Conservation (phyloP, 2,797 vertebrate species). For the Synanceia verrucosa region DNA sequence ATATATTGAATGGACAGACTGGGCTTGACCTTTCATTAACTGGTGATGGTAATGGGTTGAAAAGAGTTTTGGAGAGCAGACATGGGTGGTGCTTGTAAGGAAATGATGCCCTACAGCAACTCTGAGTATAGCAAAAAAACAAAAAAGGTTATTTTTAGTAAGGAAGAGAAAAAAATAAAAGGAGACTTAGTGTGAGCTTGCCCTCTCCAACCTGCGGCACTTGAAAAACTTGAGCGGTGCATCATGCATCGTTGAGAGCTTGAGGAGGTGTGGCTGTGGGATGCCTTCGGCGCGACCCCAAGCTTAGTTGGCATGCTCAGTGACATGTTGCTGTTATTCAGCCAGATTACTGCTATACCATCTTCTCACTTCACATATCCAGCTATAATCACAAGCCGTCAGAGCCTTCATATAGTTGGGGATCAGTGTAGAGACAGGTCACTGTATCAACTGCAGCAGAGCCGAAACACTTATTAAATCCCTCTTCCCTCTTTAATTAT, state of each 20-base stretch:
- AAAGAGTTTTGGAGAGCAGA: conserved; percentile 6
- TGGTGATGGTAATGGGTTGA: conserved; percentile 42
- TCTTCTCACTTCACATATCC: conserved; percentile 73
- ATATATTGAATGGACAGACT: conserved; percentile 65
- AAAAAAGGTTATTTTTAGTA: background rate
- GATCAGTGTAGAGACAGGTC: conserved; percentile 75
- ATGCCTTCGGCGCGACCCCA: conserved; percentile 40
- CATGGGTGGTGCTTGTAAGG: conserved; percentile 1
- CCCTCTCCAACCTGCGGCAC: conserved; percentile 8
- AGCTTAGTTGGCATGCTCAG: conserved; percentile 60
- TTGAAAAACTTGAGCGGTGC: conserved; percentile 18
- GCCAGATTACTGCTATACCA: conserved; percentile 73
- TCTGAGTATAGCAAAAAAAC: background rate
- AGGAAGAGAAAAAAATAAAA: background rate
- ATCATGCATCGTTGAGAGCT: conserved; percentile 23
- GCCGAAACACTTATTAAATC: conserved; percentile 75
- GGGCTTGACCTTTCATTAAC: conserved; percentile 69
- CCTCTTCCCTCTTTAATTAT: conserved; percentile 78
- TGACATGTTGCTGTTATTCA: conserved; percentile 74
- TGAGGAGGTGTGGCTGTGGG: conserved; percentile 41
- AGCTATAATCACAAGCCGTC: conserved; percentile 76
- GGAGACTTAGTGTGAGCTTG: background rate
- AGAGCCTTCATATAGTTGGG: conserved; percentile 52
- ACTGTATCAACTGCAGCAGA: conserved; percentile 63
- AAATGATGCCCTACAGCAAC: conserved; percentile 1